Conservation (phyloP, 1,140 invertebrate species). For the Catajapyx aquilonaris region DNA sequence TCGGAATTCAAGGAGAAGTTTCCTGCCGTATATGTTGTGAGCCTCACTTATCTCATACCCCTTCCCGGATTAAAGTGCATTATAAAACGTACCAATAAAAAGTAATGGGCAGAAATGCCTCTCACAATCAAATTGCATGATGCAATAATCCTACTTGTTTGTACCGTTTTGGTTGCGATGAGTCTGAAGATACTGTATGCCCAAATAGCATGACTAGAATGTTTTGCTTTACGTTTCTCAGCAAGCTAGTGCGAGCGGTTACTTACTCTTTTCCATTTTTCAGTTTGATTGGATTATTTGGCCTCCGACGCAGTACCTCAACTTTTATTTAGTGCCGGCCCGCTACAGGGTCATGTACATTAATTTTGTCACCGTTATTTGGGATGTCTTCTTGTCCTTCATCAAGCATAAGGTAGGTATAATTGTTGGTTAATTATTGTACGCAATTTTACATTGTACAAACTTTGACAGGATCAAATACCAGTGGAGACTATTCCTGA, state of each 20-base stretch:
- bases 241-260: constrained; percentile 1
- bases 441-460: too few species aligned
- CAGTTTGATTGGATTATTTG: constrained; percentile 56
- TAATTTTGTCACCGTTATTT: constrained; percentile 50
- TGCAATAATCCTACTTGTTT: background rate
- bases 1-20: constrained; percentile 43
- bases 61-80: background rate
- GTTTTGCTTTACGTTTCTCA: constrained; percentile 12
- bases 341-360: constrained; percentile 60
- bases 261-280: constrained; percentile 16
- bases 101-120: background rate
- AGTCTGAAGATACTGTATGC: constrained; percentile 3
- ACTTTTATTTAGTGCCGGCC: constrained; percentile 50
- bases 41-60: constrained; percentile 8
- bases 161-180: background rate
- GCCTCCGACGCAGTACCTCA: constrained; percentile 59
- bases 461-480: too few species aligned
- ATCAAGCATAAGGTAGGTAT: too few species aligned
- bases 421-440: too few species aligned
- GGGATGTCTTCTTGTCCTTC: constrained; percentile 57
- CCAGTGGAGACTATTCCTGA: too few species aligned
- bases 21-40: constrained; percentile 33
- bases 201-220: constrained; percentile 12
- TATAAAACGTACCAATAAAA: background rate
- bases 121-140: background rate